Conservation (phyloP, 2,113 vertebrate genomes). For the Oceanites oceanicus region DNA sequence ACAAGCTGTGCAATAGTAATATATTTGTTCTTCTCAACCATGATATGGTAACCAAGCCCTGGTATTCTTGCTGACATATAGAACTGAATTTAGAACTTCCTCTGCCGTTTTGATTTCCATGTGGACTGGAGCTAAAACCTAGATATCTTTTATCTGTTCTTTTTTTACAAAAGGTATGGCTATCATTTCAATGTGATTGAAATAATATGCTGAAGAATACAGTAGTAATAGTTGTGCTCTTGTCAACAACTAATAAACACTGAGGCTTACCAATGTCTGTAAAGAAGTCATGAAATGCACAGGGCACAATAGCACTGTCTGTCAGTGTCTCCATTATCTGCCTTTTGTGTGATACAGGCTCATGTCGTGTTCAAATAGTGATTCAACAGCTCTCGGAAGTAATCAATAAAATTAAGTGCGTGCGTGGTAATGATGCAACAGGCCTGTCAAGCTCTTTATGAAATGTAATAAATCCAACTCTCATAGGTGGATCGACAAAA, state of each 20-base stretch:
- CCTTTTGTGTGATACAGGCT: neutral
- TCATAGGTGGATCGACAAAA: neutral
- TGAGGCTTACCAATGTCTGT: neutral
- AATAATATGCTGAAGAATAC: neutral
- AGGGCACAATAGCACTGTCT: neutral
- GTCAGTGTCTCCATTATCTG: neutral
- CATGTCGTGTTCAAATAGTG: neutral
- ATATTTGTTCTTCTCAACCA: neutral
- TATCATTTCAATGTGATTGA: neutral
- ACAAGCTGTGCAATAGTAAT: neutral
- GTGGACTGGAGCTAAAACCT: neutral
- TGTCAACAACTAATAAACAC: neutral
- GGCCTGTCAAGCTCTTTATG: neutral
- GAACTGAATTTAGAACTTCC: neutral
- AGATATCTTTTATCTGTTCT: neutral
- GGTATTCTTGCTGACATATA: neutral
- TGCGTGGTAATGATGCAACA: neutral
- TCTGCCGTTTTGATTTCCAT: neutral
- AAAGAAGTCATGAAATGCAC: neutral
- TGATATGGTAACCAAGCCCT: neutral
- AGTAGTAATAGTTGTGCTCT: neutral
- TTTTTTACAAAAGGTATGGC: neutral
- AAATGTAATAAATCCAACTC: neutral
- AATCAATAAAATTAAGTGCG: conserved; percentile 20
- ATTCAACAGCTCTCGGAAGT: neutral